Percentiles rank a stretch among this genome's conserved stretches.
These are phyloP conservation scores for Phyllostomus discolor DNA, from an alignment of 2,113 vertebrate species.

Conservation along the genomic window DNA sequence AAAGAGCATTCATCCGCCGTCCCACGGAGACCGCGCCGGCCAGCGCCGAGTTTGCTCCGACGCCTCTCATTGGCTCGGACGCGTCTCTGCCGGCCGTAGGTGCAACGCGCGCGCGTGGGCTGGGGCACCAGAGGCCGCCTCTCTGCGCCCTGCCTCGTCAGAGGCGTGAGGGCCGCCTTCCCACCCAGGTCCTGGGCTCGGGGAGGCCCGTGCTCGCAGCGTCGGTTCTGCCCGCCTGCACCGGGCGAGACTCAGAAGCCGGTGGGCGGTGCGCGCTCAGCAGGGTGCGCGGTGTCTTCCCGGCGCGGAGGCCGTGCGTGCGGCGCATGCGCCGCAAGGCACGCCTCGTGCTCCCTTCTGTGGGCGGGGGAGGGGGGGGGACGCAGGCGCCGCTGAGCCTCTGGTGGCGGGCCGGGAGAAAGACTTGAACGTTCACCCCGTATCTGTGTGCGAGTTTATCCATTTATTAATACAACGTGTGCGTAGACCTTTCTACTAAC, in stretches of 20 bases:
- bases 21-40: not conserved
- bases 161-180: not conserved
- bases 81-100: too few species aligned
- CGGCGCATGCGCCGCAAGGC: not conserved
- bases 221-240: not conserved
- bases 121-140: not conserved
- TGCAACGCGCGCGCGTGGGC: too few species aligned
- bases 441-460: not conserved
- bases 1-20: not conserved
- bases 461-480: not conserved
- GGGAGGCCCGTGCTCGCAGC: too few species aligned
- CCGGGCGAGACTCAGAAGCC: not conserved
- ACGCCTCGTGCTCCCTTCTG: not conserved
- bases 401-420: not conserved
- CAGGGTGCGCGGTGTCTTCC: not conserved
- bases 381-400: not conserved
- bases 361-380: not conserved
- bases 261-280: not conserved
- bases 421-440: not conserved
- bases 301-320: not conserved
- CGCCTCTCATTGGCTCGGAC: too few species aligned
- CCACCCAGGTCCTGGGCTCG: not conserved
- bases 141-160: not conserved
- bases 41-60: too few species aligned
- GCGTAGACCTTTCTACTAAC: not conserved